These are phyloP conservation scores for Drosophila sordidula DNA, from an alignment of 2,888 invertebrate species.

Conservation along the genomic window DNA sequence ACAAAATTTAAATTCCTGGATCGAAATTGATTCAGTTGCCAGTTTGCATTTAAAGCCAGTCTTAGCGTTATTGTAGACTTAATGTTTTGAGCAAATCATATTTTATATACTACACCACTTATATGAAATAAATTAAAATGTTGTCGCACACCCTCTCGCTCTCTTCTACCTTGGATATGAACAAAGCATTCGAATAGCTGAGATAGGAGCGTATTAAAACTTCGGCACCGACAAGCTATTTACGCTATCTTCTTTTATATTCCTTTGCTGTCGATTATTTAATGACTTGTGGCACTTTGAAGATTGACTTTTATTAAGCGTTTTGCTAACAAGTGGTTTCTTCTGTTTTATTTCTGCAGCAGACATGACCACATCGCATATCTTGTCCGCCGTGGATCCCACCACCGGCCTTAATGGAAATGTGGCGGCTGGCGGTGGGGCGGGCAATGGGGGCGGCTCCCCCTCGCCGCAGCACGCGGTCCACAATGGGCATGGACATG, in stretches of 20 bases:
- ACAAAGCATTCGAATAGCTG: background rate
- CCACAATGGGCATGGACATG: slow-evolving; percentile 60
- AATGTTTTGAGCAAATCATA: background rate
- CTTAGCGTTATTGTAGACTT: background rate
- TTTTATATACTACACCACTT: background rate
- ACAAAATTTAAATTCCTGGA: too few species aligned
- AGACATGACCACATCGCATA: slow-evolving; percentile 90
- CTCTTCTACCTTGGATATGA: too few species aligned
- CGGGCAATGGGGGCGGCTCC: slow-evolving; percentile 33
- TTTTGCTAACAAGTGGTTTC: slow-evolving; percentile 15
- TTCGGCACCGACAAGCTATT: background rate
- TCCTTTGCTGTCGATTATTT: background rate
- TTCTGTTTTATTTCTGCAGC: slow-evolving; percentile 52
- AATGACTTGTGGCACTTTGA: slow-evolving; percentile 4
- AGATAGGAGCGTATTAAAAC: background rate
- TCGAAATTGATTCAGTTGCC: too few species aligned
- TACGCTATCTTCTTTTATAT: background rate
- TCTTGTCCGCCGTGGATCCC: slow-evolving; percentile 91
- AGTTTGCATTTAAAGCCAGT: too few species aligned
- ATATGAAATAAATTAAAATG: background rate
- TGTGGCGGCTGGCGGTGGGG: slow-evolving; percentile 50
- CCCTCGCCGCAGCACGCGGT: slow-evolving; percentile 62
- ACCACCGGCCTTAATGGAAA: slow-evolving; percentile 85
- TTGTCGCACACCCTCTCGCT: too few species aligned
- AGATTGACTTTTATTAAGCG: slow-evolving; percentile 2